Evolutionary conservation across 2,888 invertebrate species (phyloP).

Genomic region (Operophtera brumata): DNA sequence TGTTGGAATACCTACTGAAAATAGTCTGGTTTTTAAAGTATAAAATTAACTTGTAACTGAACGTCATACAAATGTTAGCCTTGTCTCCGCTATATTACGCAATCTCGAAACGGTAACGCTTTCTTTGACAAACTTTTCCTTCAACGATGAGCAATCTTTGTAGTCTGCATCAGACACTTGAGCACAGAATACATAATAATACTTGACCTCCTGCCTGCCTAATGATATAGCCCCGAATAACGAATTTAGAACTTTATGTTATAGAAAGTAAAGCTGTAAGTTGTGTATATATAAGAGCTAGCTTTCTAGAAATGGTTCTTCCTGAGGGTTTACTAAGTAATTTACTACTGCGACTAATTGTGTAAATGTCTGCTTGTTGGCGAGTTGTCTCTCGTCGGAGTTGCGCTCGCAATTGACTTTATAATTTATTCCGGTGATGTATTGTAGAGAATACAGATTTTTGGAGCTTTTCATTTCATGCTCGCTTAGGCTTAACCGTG

Average conservation of each 20-base stretch:
- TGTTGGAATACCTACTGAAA: no score
- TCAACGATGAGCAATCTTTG: slow-evolving; percentile 12
- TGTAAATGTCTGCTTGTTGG: slow-evolving; percentile 14
- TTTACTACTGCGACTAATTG: slow-evolving; percentile 22
- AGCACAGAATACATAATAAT: slow-evolving; percentile 16
- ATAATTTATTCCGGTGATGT: slow-evolving; percentile 7
- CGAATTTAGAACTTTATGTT: not conserved
- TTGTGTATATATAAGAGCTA: not conserved
- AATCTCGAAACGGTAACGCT: not conserved
- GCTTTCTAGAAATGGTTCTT: slow-evolving; percentile 4
- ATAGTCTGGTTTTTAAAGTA: no score
- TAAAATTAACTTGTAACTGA: no score
- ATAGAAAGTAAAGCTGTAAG: not conserved
- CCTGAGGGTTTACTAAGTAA: slow-evolving; percentile 22
- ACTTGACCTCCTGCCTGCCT: slow-evolving; percentile 15
- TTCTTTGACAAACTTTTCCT: not conserved
- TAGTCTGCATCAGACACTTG: slow-evolving; percentile 9
- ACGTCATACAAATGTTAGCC: no score
- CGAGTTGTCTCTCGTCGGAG: slow-evolving; percentile 3
- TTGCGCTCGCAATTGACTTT: slow-evolving; percentile 8
- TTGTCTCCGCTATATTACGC: not conserved
- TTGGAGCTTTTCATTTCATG: no score
- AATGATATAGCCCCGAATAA: slow-evolving; percentile 2
- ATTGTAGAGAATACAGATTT: not conserved
- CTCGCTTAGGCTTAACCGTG: no score